Evolutionary conservation across 2,888 invertebrate species (phyloP).

Genomic region (Amiota minor): DNA sequence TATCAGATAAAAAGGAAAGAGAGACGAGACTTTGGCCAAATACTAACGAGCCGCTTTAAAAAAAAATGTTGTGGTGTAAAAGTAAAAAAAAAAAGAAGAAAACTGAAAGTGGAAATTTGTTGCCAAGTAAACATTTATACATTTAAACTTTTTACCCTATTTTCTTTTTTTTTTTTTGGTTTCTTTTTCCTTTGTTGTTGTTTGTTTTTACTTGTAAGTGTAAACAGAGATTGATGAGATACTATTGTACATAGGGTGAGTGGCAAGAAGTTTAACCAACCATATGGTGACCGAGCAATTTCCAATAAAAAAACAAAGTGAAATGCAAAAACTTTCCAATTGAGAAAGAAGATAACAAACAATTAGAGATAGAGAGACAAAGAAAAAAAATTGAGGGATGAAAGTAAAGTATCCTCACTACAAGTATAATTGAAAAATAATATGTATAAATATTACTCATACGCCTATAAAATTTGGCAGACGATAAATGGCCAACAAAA

Average conservation of each 20-base stretch:
- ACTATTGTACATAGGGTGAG: no score
- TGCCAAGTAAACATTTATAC: conserved; percentile 11
- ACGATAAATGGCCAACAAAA: not conserved
- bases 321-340: conserved; percentile 8
- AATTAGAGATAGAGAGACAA: conserved; percentile 57
- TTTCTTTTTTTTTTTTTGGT: not conserved
- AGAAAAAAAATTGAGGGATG: conserved; percentile 34
- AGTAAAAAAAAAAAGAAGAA: not conserved
- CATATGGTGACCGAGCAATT: not conserved
- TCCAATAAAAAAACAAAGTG: conserved; percentile 26
- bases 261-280: no score
- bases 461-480: conserved; percentile 55
- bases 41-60: conserved; percentile 13
- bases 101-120: not conserved
- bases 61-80: conserved; percentile 12
- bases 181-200: no score
- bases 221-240: no score
- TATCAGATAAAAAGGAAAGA: not conserved
- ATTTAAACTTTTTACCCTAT: not conserved
- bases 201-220: no score
- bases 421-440: conserved; percentile 12
- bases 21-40: not conserved
- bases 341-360: conserved; percentile 54
- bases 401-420: no score
- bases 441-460: conserved; percentile 64